Evolutionary conservation across 2,888 invertebrate genomes (phyloP).

Genomic region (Reticulitermes lucifugus): DNA sequence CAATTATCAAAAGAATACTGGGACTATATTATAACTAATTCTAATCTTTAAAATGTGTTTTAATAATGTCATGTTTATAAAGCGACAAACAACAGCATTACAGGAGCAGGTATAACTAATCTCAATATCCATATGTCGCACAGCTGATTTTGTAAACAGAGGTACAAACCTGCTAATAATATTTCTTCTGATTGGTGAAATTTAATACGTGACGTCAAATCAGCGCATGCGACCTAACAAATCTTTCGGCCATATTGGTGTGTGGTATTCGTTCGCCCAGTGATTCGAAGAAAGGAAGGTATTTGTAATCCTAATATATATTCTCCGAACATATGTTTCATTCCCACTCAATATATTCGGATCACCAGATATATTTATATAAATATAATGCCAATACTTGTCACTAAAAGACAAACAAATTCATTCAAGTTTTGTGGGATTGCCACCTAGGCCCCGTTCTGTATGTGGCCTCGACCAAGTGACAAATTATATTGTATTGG

Average conservation of each 20-base stretch:
- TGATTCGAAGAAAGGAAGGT: conserved; percentile 60
- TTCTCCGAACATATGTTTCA: conserved; percentile 29
- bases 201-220: conserved; percentile 44
- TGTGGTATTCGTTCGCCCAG: conserved; percentile 64
- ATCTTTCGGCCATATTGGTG: conserved; percentile 64
- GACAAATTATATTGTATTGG: conserved; percentile 25
- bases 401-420: conserved; percentile 1
- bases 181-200: conserved; percentile 34
- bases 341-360: conserved; percentile 13
- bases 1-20: too few species aligned
- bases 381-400: background rate
- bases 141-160: conserved; percentile 47
- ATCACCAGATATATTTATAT: background rate
- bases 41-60: too few species aligned
- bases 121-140: background rate
- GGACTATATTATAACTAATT: too few species aligned
- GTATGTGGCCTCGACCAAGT: conserved; percentile 29
- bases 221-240: conserved; percentile 55
- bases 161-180: background rate
- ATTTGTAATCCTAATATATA: conserved; percentile 45
- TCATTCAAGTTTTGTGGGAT: conserved; percentile 53
- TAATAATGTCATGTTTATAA: too few species aligned
- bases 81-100: too few species aligned
- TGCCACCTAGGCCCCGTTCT: conserved; percentile 61
- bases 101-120: too few species aligned